Base-by-base conservation (phyloP, 2,888 invertebrate species). In the Amblyteles armatorius region DNA sequence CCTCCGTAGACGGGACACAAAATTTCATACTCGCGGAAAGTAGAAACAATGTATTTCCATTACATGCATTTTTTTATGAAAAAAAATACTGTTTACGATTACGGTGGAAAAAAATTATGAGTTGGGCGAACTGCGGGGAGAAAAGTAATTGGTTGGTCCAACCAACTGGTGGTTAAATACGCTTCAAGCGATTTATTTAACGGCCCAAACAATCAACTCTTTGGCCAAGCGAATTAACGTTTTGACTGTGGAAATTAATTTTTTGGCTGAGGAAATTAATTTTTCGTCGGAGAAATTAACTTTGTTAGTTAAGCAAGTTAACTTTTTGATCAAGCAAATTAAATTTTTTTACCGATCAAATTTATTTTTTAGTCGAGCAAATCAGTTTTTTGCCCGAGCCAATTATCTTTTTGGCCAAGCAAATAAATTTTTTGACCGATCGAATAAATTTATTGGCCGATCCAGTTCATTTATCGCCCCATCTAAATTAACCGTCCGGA, bases 1-100 rank as follows among this genome's bases (percentile, higher is more conserved):
- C 3, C 36, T 19, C 69, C 63, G 44, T 33, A 44, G 80, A 55
- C 52, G 79, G 73, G 52, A 67, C 80, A 72, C 77, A 63, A 80
- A 80, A 67, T 73, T 73, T 65, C 73, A 22, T 73, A 57, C 22
- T 33, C 65, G 29, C 48, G 13, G 48, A 33, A 76, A 50, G 11
- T 36, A 9, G 7, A 63, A 57, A 74, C 22, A 29, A 48, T 11
- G 2, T n/a, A 19, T 40, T 60, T 36, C 29, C 55, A 26, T 63
- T 33, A 16, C n/a, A 22, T 11, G n/a, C 33, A 74, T 63, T 44
- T 19, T 44, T 13, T 44, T 0, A 22, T 16, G 0, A 16, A 16
- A 44, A 44, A 44, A 44, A 44, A 44, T 44, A 16, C 13, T 13
- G 16, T 44, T 16, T 44, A 44, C 1, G 44, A 44, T 44, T 44